Conservation (phyloP, 2,888 invertebrate species). For the Euclidia mi region DNA sequence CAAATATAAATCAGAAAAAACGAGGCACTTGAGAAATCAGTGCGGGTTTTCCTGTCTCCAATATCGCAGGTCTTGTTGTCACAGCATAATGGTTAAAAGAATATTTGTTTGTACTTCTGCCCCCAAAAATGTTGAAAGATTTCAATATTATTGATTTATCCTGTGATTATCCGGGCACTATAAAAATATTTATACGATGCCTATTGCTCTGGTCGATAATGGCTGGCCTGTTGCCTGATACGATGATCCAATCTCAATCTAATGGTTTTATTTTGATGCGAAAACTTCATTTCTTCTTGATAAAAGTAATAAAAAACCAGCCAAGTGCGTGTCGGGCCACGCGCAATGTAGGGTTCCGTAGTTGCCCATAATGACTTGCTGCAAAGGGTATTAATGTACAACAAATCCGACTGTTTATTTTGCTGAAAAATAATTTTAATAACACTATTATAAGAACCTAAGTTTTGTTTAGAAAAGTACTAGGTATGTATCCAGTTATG, state of each 20-base stretch:
- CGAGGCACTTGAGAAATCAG: constrained; percentile 28
- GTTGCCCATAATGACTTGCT: no score
- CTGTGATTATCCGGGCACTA: background rate
- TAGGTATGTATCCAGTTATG: no score
- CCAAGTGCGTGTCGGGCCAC: no score
- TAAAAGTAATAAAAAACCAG: no score
- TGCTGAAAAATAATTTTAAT: no score
- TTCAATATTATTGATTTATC: constrained; percentile 12
- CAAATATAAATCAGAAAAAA: constrained; percentile 21
- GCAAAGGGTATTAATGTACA: no score
- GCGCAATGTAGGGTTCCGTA: no score
- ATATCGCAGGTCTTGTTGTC: constrained; percentile 15
- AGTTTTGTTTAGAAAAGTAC: no score
- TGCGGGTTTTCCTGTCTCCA: constrained; percentile 7
- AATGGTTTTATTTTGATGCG: background rate
- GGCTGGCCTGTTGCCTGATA: no score
- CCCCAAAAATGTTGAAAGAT: constrained; percentile 1
- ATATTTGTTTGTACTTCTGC: constrained; percentile 12
- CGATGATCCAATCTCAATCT: background rate
- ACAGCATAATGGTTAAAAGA: constrained; percentile 11
- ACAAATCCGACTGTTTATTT: no score
- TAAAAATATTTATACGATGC: background rate
- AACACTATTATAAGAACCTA: no score
- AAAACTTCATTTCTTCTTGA: background rate
- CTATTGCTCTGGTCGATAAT: background rate